Base-by-base conservation (phyloP, 2,888 invertebrate species). In the Saturnia pavonia region DNA sequence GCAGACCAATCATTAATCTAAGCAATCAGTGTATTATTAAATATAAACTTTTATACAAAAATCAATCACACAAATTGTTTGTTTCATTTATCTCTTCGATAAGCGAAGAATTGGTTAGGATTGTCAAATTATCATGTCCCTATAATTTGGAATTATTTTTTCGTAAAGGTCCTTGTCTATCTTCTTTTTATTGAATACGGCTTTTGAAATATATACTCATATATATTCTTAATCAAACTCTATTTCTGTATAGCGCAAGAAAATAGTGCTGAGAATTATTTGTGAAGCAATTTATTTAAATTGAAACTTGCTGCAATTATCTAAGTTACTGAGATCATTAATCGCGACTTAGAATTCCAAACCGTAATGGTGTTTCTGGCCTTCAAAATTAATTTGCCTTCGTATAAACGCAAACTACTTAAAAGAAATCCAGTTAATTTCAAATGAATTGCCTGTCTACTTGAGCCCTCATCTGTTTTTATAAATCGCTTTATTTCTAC, bases 401-500 rank as follows among this genome's bases (percentile, higher is more conserved):
- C 22, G 66, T 40, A 66, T 42, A 66, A 66, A 66, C 66, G 43
- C n/a, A 66, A 66, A n/a, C 43, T 34, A n/a, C n/a, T n/a, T n/a
- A 42, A 14, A 34, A 66, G 43, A 66, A 42, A 43, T 66, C 25
- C 16, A 60, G 57, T 60, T 60, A 27, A 27, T 60, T 60, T 60
- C 14, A 27, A 27, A 16, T 14, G 57, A 25, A 25, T 60, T 60
- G 6, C 57, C 27, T 60, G 25, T 27, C 6, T 60, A 60, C 11
- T 27, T 60, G 57, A 27, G 27, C 57, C 14, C 27, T 60, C 25
- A 27, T 25, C 27, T 14, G 6, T 22, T 57, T 60, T 60, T 25
- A 11, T 16, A 14, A 51, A 51, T 51, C 6, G 16, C 48, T 14
- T 60, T 60, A 25, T 60, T 60, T 25, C 57, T 60, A 51, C 19